Evolutionary conservation across 2,113 vertebrate genomes (phyloP), one percentile per base, ranked within the genome.

Genomic region (Psephotus haematonotus): DNA sequence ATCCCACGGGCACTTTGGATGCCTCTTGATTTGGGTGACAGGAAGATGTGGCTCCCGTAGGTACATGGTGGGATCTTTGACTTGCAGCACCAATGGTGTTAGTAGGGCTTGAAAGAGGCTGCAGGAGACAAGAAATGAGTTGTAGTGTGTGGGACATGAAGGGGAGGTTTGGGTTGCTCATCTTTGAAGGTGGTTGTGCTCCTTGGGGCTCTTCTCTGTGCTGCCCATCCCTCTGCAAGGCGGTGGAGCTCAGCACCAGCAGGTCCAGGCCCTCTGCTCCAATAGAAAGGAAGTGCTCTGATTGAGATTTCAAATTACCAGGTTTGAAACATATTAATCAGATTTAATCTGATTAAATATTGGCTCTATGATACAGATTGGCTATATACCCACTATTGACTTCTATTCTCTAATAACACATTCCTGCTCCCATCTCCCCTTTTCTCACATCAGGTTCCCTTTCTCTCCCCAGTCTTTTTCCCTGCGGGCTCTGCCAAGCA

Each of bases 11-110:
- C 25, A 8, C 37, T 63, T 35, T 22, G 83, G 75, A 44, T 74
- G 63, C 55, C 55, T 37, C 31, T n/a, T 2, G 7, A 18, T 44
- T 28, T 41, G 46, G 17, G 13, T 8, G 41, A 20, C 0, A 0
- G 70, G 44, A 74, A 29, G 60, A 13, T 10, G 15, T 4, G 10
- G 11, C 24, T 74, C 43, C 60, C 20, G 5, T 8, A 17, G 52
- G 41, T 31, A 14, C 46, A 3, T 1, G 1, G 41, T 11, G 59
- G 64, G 27, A 19, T 39, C 74, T 41, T 10, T 10, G 41, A 55
- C 57, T 69, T 49, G 60, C 33, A 63, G 78, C 62, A 55, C 47
- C 39, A 19, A 1, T 18, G 33, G 29, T 9, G 49, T 29, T 39
- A 33, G 19, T 5, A 24, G 9, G 52, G 71, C 65, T 68, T 28